phyloP scores from a whole-genome alignment of 1,140 invertebrate species.

The Batillaria attramentaria region DNA sequence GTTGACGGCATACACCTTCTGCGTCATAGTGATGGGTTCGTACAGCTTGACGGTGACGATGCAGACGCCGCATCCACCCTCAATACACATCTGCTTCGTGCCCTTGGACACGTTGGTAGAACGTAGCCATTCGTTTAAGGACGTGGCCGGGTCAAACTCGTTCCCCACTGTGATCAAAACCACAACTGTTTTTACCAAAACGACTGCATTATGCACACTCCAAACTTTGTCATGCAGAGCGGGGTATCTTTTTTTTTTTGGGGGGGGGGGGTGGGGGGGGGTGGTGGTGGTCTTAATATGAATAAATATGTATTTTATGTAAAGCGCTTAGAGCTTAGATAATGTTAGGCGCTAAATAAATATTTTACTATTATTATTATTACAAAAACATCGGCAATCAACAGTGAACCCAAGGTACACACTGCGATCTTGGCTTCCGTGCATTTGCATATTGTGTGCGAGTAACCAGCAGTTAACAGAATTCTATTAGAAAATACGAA shows the following conservation, averaged over 20 bases:
- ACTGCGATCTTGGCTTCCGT: too few species aligned
- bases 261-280: too few species aligned
- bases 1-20: conserved; percentile 79
- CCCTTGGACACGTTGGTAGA: conserved; percentile 79
- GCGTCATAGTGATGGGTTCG: conserved; percentile 75
- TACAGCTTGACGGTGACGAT: conserved; percentile 78
- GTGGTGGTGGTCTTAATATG: too few species aligned
- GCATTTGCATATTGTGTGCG: too few species aligned
- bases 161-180: conserved; percentile 42
- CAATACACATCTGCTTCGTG: conserved; percentile 83
- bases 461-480: too few species aligned
- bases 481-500: too few species aligned
- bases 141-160: conserved; percentile 43
- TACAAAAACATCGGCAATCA: too few species aligned
- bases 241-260: too few species aligned
- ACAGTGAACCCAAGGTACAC: too few species aligned
- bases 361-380: not conserved
- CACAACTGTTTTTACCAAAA: not conserved
- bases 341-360: too few species aligned
- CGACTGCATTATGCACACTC: not conserved
- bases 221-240: not conserved
- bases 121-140: conserved; percentile 56
- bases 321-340: too few species aligned
- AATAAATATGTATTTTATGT: too few species aligned
- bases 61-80: conserved; percentile 88